Evolutionary conservation across 2,888 invertebrate genomes (phyloP), one percentile per base, ranked within the genome.

Genomic region (Callyntrura sp.): DNA sequence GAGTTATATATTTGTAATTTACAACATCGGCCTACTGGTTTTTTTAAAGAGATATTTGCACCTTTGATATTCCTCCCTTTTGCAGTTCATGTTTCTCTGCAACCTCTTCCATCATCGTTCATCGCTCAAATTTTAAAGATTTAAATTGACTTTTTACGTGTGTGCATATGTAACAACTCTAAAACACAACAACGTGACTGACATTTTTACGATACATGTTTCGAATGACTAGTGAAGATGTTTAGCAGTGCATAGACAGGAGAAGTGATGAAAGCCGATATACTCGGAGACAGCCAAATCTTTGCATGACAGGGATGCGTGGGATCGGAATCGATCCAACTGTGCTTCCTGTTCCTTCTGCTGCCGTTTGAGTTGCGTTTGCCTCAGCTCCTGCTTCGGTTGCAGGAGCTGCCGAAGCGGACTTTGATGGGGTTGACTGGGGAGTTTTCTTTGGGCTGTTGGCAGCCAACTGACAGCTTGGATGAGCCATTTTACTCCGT

Each of bases 391-490:
- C 87, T 35, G 65, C 86, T 57, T 82, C 88, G 20, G 43, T 68
- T 3, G 62, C 82, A 12, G 84, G 55, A 81, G 45, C 87, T 43
- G 48, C 82, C n/a, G 91, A 55, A 51, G 90, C 90, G 76, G 92
- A 86, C 68, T 93, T 93, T 60, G 93, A 90, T 73, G 93, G 93
- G 4, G 93, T 93, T 55, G 91, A 91, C 79, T 92, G 92, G 20
- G 93, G 93, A 28, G 93, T 93, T 86, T 93, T 93, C 87, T 92
- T 92, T 28, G 93, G 93, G 84, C 92, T 93, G 85, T 90, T 92
- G 17, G 91, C 92, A 68, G 91, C 86, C 60, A 93, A 90, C 85
- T 92, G 92, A 92, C 92, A 92, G 68, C 91, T 93, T 76, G 92
- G 92, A 83, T 93, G 93, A 83, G 93, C 92, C 93, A 93, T 93